A percentile compares a stretch with the other conserved stretches of the same genome.
phyloP scores from a whole-genome alignment of 2,113 vertebrate genomes.

The Poeciliopsis turrubarensis region DNA sequence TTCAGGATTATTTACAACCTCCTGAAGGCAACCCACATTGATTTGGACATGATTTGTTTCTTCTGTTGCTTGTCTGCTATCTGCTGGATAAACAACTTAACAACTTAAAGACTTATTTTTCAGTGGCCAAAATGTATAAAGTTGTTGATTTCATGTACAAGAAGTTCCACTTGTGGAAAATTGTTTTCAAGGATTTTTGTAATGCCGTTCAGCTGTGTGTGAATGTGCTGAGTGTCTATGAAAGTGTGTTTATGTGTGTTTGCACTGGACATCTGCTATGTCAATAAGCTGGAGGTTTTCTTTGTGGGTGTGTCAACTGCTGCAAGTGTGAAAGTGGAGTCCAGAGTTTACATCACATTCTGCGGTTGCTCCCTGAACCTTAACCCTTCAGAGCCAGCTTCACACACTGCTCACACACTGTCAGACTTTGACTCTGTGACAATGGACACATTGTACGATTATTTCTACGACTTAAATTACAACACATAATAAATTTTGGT shows the following conservation, averaged over 20 bases:
- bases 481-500: not conserved
- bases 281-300: slow-evolving; percentile 59
- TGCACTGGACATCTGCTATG: slow-evolving; percentile 67
- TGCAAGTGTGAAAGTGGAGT: slow-evolving; percentile 47
- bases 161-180: slow-evolving; percentile 17
- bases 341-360: slow-evolving; percentile 50
- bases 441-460: not conserved
- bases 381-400: slow-evolving; percentile 12
- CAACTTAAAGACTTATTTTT: not conserved
- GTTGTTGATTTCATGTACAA: slow-evolving; percentile 3
- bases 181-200: not conserved
- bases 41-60: too few relatives aligned
- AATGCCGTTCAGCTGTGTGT: slow-evolving; percentile 15
- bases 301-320: slow-evolving; percentile 62
- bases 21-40: not conserved
- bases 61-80: not conserved
- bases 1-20: slow-evolving; percentile 29
- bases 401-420: not conserved
- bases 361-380: slow-evolving; percentile 23
- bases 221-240: slow-evolving; percentile 18
- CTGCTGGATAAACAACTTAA: not conserved
- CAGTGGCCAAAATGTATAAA: not conserved
- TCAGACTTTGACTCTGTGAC: not conserved
- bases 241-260: slow-evolving; percentile 54
- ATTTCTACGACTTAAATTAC: not conserved